A percentile compares a stretch with the other conserved stretches of the same genome.
Evolutionary conservation across 2,888 invertebrate genomes (phyloP).

Genomic region (Bombylius discolor): DNA sequence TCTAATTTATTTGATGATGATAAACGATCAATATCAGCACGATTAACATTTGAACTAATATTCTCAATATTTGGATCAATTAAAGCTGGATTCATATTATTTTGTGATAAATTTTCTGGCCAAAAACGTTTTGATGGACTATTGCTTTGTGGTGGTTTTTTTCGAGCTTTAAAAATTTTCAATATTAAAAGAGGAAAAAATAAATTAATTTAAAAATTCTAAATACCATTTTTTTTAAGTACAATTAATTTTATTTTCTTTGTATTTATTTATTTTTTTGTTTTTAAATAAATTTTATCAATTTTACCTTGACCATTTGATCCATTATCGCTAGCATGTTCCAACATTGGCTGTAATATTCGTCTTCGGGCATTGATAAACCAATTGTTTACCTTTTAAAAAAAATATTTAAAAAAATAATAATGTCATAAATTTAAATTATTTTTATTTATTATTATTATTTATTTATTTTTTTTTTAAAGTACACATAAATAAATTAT

Average conservation of each 20-base stretch:
- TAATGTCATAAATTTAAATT: not conserved
- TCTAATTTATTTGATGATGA: constrained; percentile 10
- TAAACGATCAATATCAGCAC: constrained; percentile 13
- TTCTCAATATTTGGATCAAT: constrained; percentile 19
- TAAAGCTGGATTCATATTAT: constrained; percentile 11
- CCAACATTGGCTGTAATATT: constrained; percentile 86
- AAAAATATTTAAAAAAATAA: not conserved
- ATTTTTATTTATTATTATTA: too few relatives aligned
- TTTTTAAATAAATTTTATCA: not conserved
- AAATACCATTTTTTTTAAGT: not conserved
- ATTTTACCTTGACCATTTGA: constrained; percentile 12
- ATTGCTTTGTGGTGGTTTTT: constrained; percentile 9
- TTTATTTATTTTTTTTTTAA: not conserved
- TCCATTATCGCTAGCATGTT: constrained; percentile 31
- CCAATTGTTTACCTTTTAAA: constrained; percentile 67
- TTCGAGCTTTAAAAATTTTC: constrained; percentile 6
- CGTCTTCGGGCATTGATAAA: constrained; percentile 86
- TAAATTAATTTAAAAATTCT: too few relatives aligned
- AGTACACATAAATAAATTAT: too few relatives aligned
- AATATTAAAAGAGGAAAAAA: too few relatives aligned
- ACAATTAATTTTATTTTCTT: not conserved
- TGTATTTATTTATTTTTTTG: not conserved
- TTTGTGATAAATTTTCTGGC: constrained; percentile 8
- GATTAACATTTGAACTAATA: constrained; percentile 17
- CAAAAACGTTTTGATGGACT: constrained; percentile 11